Conservation (phyloP, 2,113 vertebrate genomes). For the Paedocypris sp. region DNA sequence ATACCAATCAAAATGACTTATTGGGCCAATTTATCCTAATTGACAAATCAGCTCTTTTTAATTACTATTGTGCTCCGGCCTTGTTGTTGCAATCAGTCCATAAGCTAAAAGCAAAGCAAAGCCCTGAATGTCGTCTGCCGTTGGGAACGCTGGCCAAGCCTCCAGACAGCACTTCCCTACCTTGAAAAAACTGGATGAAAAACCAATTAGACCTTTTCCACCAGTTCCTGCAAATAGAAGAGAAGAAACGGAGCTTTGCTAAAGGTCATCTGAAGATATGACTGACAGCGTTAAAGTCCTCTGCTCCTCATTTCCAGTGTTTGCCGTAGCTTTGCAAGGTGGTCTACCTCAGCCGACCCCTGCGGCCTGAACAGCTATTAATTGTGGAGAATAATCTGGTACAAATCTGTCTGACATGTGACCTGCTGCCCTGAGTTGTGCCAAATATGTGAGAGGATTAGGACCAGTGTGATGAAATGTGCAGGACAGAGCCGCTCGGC, state of each 20-base stretch:
- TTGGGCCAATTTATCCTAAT: too few species aligned
- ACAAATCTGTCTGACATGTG: slow-evolving; percentile 99
- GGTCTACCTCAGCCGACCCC: slow-evolving; percentile 73
- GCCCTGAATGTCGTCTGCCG: neutral
- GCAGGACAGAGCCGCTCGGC: neutral
- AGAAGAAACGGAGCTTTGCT: slow-evolving; percentile 74
- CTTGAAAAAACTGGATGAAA: slow-evolving; percentile 57
- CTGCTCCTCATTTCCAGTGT: slow-evolving; percentile 99
- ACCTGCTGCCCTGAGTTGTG: slow-evolving; percentile 97
- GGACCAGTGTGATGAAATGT: slow-evolving; percentile 82
- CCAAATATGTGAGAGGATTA: slow-evolving; percentile 84
- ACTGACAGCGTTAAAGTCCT: slow-evolving; percentile 99
- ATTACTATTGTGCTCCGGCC: too few species aligned
- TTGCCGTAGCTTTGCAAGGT: slow-evolving; percentile 98
- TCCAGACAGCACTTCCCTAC: slow-evolving; percentile 42
- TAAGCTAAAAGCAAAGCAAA: too few species aligned
- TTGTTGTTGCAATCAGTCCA: too few species aligned
- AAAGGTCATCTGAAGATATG: slow-evolving; percentile 99
- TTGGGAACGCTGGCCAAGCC: neutral
- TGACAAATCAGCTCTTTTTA: too few species aligned
- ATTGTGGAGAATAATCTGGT: slow-evolving; percentile 99
- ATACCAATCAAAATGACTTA: too few species aligned
- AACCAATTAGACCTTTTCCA: slow-evolving; percentile 97
- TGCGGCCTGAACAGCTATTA: slow-evolving; percentile 99
- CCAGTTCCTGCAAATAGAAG: slow-evolving; percentile 80